Conservation (phyloP, 2,888 invertebrate species). For the Nomada hirtipes region DNA sequence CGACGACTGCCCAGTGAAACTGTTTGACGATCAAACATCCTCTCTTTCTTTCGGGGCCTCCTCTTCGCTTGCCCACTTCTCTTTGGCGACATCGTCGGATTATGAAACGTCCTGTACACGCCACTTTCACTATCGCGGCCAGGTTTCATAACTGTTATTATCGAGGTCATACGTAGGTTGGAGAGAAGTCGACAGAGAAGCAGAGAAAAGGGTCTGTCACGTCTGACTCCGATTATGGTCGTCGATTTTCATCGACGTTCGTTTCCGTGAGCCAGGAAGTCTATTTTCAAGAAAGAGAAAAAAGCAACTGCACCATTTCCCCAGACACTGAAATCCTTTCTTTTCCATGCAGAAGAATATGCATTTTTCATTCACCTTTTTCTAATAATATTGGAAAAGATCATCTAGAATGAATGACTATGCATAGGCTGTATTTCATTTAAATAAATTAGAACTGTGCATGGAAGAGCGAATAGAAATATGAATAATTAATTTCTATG, state of each 20-base stretch:
- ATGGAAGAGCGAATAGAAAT: no score
- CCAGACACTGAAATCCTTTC: no score
- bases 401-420: no score
- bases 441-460: no score
- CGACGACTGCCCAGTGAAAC: constrained; percentile 30
- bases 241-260: constrained; percentile 8
- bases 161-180: constrained; percentile 82
- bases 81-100: constrained; percentile 65
- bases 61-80: constrained; percentile 18
- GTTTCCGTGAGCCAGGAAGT: constrained; percentile 16
- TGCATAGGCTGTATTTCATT: no score
- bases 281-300: background rate
- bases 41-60: constrained; percentile 11
- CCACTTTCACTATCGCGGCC: constrained; percentile 84
- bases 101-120: constrained; percentile 80
- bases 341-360: no score
- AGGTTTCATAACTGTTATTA: constrained; percentile 84
- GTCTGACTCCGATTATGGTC: constrained; percentile 51
- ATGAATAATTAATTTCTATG: no score
- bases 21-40: constrained; percentile 53
- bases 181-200: constrained; percentile 59
- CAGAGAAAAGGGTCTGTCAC: constrained; percentile 70
- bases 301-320: no score
- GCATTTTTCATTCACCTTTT: no score
- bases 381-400: no score